Evolutionary conservation across 2,113 vertebrate species (phyloP).

Genomic region (Ptychochromis oligacanthus): DNA sequence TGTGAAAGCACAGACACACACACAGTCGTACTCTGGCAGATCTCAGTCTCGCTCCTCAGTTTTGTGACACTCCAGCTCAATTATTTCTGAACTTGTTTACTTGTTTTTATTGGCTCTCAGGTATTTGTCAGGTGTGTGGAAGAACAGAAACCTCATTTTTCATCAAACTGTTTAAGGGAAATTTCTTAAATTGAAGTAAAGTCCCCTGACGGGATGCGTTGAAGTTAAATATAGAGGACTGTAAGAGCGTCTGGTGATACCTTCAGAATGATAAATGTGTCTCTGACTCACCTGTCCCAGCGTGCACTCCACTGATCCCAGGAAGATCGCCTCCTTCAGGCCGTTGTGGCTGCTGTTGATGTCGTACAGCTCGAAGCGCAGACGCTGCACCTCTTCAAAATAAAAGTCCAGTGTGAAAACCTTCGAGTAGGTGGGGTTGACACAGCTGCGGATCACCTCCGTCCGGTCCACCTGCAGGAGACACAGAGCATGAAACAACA

Average conservation of each 20-base stretch:
- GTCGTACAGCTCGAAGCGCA: conserved; percentile 93
- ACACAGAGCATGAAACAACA: not conserved
- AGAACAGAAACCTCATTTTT: not conserved
- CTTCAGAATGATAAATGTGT: not conserved
- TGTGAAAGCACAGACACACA: not conserved
- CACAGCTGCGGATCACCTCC: conserved; percentile 93
- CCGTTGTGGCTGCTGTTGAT: conserved; percentile 92
- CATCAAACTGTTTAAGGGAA: not conserved
- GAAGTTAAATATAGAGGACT: not conserved
- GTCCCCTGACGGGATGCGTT: not conserved
- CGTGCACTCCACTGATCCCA: conserved; percentile 95
- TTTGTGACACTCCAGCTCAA: not conserved
- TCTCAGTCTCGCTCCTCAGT: not conserved
- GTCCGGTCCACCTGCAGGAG: conserved; percentile 92
- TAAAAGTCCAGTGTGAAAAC: conserved; percentile 97
- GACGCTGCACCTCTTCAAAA: conserved; percentile 95
- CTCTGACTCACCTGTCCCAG: conserved; percentile 87
- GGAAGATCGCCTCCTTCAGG: conserved; percentile 89
- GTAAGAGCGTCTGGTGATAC: not conserved
- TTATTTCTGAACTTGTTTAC: not conserved
- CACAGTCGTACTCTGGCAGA: not conserved
- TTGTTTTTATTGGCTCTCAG: not conserved
- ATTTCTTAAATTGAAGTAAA: not conserved
- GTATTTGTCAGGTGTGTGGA: not conserved
- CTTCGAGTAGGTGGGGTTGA: conserved; percentile 93